Percentiles rank a stretch among this genome's conserved stretches.
phyloP scores from a whole-genome alignment of 2,888 invertebrate species.

The Nesidiocoris tenuis region DNA sequence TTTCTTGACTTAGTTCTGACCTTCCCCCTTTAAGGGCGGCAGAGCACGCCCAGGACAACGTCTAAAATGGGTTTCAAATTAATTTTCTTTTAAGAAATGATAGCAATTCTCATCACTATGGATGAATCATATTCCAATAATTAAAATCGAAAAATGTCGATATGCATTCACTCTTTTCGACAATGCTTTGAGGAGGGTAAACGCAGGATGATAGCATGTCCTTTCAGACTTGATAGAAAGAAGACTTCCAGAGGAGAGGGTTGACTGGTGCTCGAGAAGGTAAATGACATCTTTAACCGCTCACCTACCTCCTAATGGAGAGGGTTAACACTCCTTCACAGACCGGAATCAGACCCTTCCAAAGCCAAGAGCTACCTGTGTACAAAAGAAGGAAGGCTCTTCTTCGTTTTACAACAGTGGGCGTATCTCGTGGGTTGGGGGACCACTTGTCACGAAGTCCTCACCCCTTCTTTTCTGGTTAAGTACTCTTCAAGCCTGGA shows the following conservation, averaged over 20 bases:
- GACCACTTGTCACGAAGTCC: conserved; percentile 33
- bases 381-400: conserved; percentile 14
- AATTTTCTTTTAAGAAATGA: too few species aligned
- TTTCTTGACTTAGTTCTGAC: too few species aligned
- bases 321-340: conserved; percentile 33
- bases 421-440: not conserved
- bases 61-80: too few species aligned
- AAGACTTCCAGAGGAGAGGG: not conserved
- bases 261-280: conserved; percentile 23
- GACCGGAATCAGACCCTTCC: not conserved
- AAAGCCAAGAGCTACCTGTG: conserved; percentile 23
- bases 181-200: not conserved
- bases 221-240: not conserved
- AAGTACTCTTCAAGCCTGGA: conserved; percentile 29
- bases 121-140: too few species aligned
- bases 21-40: too few species aligned
- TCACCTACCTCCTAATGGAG: conserved; percentile 26
- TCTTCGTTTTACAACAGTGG: not conserved
- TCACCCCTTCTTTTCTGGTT: conserved; percentile 1
- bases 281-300: conserved; percentile 41
- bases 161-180: not conserved
- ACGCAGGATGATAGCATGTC: not conserved
- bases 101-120: too few species aligned
- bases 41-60: too few species aligned
- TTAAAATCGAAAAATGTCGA: too few species aligned